Percentiles rank a stretch among this genome's conserved stretches.
Conservation (phyloP, 2,888 invertebrate species). For the Clepsis dumicolana region DNA sequence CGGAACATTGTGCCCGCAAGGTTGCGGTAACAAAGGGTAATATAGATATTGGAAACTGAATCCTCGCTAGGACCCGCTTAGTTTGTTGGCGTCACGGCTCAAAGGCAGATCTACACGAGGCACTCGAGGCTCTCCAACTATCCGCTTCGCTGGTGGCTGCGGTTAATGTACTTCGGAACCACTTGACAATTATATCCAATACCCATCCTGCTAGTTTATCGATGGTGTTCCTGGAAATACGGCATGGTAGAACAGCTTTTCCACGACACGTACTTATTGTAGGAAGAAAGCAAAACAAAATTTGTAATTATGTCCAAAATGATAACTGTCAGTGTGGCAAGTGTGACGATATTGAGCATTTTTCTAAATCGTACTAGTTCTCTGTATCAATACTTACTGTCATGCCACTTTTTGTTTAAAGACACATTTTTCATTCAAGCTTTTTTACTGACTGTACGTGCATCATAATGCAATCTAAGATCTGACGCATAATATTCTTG, state of each 20-base stretch:
- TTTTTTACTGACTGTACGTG: too few relatives aligned
- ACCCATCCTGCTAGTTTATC: not conserved
- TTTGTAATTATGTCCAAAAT: too few relatives aligned
- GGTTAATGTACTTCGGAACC: not conserved
- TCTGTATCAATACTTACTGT: too few relatives aligned
- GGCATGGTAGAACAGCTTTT: not conserved
- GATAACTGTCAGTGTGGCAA: too few relatives aligned
- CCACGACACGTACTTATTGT: too few relatives aligned
- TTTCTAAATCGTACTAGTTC: too few relatives aligned
- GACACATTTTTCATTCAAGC: too few relatives aligned
- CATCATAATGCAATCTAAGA: too few relatives aligned
- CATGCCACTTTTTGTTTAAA: too few relatives aligned
- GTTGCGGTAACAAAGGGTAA: slow-evolving; percentile 11
- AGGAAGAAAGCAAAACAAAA: too few relatives aligned
- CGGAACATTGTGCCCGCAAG: not conserved
- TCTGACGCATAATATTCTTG: too few relatives aligned
- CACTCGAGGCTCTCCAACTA: not conserved
- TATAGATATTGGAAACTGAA: slow-evolving; percentile 7
- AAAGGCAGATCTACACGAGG: slow-evolving; percentile 2
- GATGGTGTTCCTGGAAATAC: not conserved
- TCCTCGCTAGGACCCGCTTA: not conserved
- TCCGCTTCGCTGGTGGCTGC: slow-evolving; percentile 1
- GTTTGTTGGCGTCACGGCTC: slow-evolving; percentile 1
- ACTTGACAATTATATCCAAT: not conserved
- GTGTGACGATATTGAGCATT: too few relatives aligned